Base-by-base conservation (phyloP, 1,140 invertebrate species). In the Drosophila sproati region DNA sequence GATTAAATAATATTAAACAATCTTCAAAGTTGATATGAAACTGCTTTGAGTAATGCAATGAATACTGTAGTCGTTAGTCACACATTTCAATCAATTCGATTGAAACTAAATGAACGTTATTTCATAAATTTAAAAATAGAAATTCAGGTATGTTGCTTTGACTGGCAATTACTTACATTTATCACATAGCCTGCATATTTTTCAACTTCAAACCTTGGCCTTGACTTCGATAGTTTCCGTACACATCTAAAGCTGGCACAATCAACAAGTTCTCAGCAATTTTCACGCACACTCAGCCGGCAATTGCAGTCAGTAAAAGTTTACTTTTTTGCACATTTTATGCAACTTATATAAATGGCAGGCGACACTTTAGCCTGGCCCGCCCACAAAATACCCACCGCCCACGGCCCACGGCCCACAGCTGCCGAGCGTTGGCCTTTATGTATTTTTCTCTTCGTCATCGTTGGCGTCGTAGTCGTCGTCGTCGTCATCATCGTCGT, bases 301-400 rank as follows among this genome's bases (percentile, higher is more conserved):
- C 59, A 57, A 73, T 47, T 57, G 47, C 66, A 62, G 37, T 70
- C 37, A 6, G 51, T 50, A 61, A 63, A 70, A n/a, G 55, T 73
- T 68, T 68, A 47, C 43, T 55, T 64, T 34, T 55, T 52, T 67
- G 78, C 82, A 87, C 68, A 89, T 87, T 87, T 89, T 88, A 87
- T 89, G 73, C 80, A 83, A 89, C 77, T 89, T 89, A 77, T 87
- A 80, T 89, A 75, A 80, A 83, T 87, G 64, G 28, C 66, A 80
- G 77, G 63, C 85, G 86, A 83, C 76, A 78, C 68, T 82, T 71
- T 77, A 47, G 75, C 52, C 59, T 52, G 10, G 5, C n/a, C 64
- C 39, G 41, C 61, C 62, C 70, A 56, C 41, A 45, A 67, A 20
- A 20, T 35, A 6, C 20, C 55, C 31, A 12, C 37, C 28, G 54